phyloP scores from a whole-genome alignment of 2,888 invertebrate genomes.

The Slavum lentiscoides region DNA sequence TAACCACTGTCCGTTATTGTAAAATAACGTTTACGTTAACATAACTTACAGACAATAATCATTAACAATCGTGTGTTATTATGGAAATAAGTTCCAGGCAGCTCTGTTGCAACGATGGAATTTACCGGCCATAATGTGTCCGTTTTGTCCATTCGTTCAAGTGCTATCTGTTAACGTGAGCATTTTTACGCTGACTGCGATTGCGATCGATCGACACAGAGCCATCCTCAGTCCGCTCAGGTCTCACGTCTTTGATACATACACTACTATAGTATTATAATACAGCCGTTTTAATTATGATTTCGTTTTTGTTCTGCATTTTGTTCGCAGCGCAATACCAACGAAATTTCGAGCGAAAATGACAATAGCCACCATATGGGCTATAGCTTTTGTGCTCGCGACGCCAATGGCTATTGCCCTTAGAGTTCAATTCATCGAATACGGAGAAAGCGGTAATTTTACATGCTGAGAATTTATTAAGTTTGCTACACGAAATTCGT shows the following conservation, averaged over 20 bases:
- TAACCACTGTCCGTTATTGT: no score
- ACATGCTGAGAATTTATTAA: not conserved
- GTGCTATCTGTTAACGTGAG: constrained; percentile 85
- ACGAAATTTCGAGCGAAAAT: constrained; percentile 75
- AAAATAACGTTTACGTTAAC: no score
- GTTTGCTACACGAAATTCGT: no score
- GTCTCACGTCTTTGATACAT: constrained; percentile 59
- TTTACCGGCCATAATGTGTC: constrained; percentile 83
- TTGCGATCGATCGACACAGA: constrained; percentile 82
- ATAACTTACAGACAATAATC: not conserved
- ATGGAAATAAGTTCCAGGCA: constrained; percentile 74
- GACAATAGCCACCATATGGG: constrained; percentile 76
- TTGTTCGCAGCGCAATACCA: constrained; percentile 68
- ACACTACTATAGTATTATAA: not conserved
- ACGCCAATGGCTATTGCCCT: constrained; percentile 72
- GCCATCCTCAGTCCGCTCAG: constrained; percentile 75
- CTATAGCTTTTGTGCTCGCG: constrained; percentile 69
- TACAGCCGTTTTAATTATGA: not conserved
- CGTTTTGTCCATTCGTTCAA: constrained; percentile 86
- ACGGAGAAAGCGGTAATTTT: constrained; percentile 51
- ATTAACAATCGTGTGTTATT: not conserved
- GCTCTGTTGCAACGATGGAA: constrained; percentile 85
- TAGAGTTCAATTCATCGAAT: constrained; percentile 63
- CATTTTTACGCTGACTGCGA: constrained; percentile 83
- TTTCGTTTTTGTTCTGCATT: constrained; percentile 16